A percentile compares a stretch with the other conserved stretches of the same genome.
Evolutionary conservation across 2,888 invertebrate genomes (phyloP).

Genomic region (Morpho deidamia): DNA sequence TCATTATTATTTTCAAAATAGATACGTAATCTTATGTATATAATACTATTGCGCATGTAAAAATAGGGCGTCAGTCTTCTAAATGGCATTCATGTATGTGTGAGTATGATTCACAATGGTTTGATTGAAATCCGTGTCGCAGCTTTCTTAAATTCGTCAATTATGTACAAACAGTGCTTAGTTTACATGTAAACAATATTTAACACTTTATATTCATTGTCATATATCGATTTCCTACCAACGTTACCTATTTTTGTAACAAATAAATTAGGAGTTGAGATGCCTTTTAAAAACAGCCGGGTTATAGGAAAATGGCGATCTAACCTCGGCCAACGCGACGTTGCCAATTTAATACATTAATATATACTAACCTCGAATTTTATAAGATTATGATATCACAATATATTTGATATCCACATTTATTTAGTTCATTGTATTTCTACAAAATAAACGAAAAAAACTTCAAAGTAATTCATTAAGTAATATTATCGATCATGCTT

Average conservation of each 20-base stretch:
- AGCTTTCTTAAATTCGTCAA: too few species aligned
- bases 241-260: neutral
- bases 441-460: too few species aligned
- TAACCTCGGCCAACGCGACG: slow-evolving; percentile 27
- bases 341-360: slow-evolving; percentile 27
- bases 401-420: too few species aligned
- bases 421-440: too few species aligned
- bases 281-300: slow-evolving; percentile 42
- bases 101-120: slow-evolving; percentile 20
- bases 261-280: neutral
- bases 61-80: slow-evolving; percentile 22
- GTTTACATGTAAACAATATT: too few species aligned
- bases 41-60: slow-evolving; percentile 1
- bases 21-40: slow-evolving; percentile 1
- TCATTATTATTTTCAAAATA: neutral
- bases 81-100: slow-evolving; percentile 18
- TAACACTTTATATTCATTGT: neutral
- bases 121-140: neutral
- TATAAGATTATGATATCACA: too few species aligned
- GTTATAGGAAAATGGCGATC: slow-evolving; percentile 52
- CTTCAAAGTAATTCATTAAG: too few species aligned
- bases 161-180: too few species aligned
- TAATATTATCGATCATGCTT: too few species aligned
- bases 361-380: neutral
- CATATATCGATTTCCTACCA: neutral